These are phyloP conservation scores for Halcyon badia DNA, from an alignment of 2,797 vertebrate species.

Conservation along the genomic window DNA sequence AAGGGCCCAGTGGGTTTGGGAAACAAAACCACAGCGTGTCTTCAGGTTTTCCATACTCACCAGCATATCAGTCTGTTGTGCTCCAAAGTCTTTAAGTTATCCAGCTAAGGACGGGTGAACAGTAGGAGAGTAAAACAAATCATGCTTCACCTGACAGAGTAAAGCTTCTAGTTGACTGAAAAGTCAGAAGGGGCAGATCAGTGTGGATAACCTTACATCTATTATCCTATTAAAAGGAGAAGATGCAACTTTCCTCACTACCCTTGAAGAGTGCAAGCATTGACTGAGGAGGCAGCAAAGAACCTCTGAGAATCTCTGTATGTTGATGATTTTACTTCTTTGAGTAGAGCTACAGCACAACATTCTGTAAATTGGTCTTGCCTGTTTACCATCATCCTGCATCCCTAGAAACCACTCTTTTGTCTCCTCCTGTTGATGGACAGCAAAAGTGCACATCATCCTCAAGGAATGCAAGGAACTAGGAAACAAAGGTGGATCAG, in stretches of 20 bases:
- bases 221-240: background rate
- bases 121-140: background rate
- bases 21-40: background rate
- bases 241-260: background rate
- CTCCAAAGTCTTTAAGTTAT: background rate
- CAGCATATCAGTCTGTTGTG: background rate
- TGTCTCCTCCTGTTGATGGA: background rate
- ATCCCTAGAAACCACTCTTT: background rate
- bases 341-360: background rate
- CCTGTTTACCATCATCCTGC: background rate
- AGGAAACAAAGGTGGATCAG: background rate
- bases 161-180: background rate
- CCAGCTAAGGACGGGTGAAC: background rate
- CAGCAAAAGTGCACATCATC: background rate
- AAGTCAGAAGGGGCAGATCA: background rate
- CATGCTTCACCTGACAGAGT: background rate
- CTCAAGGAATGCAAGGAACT: background rate
- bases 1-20: background rate
- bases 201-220: background rate
- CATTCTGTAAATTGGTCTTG: background rate
- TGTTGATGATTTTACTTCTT: background rate
- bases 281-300: background rate
- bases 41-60: background rate
- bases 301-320: background rate
- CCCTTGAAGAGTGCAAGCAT: background rate